Base-by-base conservation (phyloP, 2,888 invertebrate species). In the Apantesis nais region DNA sequence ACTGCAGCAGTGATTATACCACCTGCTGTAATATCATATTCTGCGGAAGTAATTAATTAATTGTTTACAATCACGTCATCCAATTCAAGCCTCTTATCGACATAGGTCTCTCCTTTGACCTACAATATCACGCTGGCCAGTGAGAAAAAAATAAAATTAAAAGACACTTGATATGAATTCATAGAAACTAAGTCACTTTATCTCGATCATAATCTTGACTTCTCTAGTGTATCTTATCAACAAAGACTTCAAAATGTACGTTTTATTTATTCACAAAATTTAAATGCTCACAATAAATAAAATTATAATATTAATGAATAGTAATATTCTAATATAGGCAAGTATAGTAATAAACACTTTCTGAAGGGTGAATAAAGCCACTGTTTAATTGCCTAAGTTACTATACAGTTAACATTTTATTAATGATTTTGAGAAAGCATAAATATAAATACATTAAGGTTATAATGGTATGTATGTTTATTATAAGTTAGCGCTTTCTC, bases 191-290 rank as follows among this genome's bases (percentile, higher is more conserved):
- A 19, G 14, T 25, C 14, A 62, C 25, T 5, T 39, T 39, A 39
- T 62, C 14, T 39, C n/a, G 25, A 62, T 14, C 14, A 39, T 39
- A 39, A 62, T 62, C 37, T 62, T 62, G 25, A 62, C 39, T 25
- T 62, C 39, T 62, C 37, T 62, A 14, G 37, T 37, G 16, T 62
- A n/a, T 39, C 39, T 62, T 62, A 62, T 62, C 37, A 39, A 11
- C 25, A 39, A 62, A 39, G 62, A 25, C 25, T 29, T 62, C 8
- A 41, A 16, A 63, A 29, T 63, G 8, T 19, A 19, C 25, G 19
- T 63, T 63, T 44, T 44, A 31, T 44, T 44, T 31, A 31, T 44
- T 44, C 4, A 29, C 44, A 29, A 31, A 58, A 16, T 25, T 14
- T 16, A 4, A 29, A 58, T 29, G 52, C n/a, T n/a, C 9, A 12